These are phyloP conservation scores for Argopecten irradians DNA, from an alignment of 1,140 invertebrate genomes.

Conservation along the genomic window DNA sequence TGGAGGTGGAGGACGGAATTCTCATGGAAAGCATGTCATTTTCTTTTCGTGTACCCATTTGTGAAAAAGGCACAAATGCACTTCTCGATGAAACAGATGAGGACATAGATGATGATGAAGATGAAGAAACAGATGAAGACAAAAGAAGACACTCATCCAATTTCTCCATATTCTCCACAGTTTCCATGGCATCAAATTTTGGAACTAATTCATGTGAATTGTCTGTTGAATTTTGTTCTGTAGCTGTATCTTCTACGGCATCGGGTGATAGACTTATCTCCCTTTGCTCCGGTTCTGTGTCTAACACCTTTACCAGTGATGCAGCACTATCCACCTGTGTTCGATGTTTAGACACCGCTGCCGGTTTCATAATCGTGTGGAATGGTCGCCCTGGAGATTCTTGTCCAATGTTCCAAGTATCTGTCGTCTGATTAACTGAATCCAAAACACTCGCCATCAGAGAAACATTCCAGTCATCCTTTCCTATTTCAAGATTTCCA, in stretches of 20 bases:
- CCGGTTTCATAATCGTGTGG: not conserved
- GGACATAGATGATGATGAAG: slow-evolving; percentile 29
- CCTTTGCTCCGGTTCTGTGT: not conserved
- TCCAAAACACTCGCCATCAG: not conserved
- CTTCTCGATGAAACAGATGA: slow-evolving; percentile 53
- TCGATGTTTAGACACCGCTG: not conserved
- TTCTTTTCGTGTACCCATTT: slow-evolving; percentile 33
- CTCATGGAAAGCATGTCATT: slow-evolving; percentile 33
- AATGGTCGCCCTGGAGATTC: not conserved
- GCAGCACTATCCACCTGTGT: not conserved
- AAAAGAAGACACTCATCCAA: not conserved
- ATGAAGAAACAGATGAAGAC: slow-evolving; percentile 32
- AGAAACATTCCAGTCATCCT: not conserved
- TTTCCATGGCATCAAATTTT: not conserved
- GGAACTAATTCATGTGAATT: not conserved
- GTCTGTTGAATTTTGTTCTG: not conserved
- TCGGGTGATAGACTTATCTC: slow-evolving; percentile 4
- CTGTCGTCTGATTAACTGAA: not conserved
- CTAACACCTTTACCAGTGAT: not conserved
- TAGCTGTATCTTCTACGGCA: not conserved
- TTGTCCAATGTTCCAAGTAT: not conserved
- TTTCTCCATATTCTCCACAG: not conserved
- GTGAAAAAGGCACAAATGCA: slow-evolving; percentile 66
- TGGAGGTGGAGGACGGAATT: slow-evolving; percentile 35
- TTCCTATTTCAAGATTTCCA: not conserved